Base-by-base conservation (phyloP, 1,140 invertebrate species). In the Patella vulgata region DNA sequence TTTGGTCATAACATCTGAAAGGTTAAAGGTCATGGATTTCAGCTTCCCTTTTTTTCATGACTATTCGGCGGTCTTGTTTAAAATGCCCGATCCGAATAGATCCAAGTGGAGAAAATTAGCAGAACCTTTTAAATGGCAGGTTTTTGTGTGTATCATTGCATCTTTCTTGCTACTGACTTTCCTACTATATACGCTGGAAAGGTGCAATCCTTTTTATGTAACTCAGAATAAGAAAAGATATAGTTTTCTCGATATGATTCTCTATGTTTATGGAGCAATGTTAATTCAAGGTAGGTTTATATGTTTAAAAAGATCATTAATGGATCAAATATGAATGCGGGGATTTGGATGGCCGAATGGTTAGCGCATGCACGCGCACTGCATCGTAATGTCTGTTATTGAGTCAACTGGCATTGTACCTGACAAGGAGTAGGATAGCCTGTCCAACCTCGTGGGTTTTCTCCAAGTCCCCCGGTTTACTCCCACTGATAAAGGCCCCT, bases 11-110 rank as follows among this genome's bases (percentile, higher is more conserved):
- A 19, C 43, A 30, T 42, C 43, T 11, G n/a, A 42, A 31, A 39
- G 55, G 4, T 42, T 40, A 21, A 57, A 19, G 3, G 55, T 57
- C 30, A 44, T 57, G 55, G 55, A 57, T 28, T 57, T 57, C 55
- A n/a, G 14, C 30, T 46, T 40, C 30, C 55, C 55, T 17, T 57
- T 57, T 30, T 57, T 46, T 42, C 55, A 57, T 6, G 55, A 57
- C 55, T 57, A 57, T 40, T 46, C 55, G 3, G 42, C 21, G 27
- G 55, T 57, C 14, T 44, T 57, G 17, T 57, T 44, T 42, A 30
- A 31, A 30, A 39, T 30, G n/a, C 55, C 55, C 12, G 42, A 57
- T 44, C 42, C 55, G 2, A 9, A 42, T 40, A 23, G 28, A 9
- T 44, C 43, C 27, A 57, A 57, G 19, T 46, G 40, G 40, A 57